phyloP scores from a whole-genome alignment of 1,140 invertebrate genomes.

The Zaprionus ornatus region DNA sequence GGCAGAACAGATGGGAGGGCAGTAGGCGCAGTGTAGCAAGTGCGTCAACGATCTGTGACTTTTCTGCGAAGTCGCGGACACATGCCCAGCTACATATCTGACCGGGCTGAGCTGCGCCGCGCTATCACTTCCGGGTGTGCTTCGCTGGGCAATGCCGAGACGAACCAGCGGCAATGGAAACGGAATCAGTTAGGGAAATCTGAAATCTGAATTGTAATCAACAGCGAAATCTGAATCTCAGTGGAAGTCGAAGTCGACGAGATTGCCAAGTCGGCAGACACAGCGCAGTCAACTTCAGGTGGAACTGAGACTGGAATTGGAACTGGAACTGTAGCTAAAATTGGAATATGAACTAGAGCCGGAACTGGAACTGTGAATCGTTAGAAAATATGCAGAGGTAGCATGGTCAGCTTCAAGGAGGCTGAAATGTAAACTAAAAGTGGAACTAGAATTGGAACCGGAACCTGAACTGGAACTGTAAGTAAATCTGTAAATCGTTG shows the following conservation, averaged over 20 bases:
- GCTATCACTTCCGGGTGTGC: constrained; percentile 54
- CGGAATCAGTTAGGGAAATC: not conserved
- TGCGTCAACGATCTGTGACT: constrained; percentile 30
- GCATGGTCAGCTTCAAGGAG: no score
- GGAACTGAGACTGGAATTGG: not conserved
- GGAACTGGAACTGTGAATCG: not conserved
- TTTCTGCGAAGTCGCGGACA: constrained; percentile 9
- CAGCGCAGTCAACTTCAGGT: not conserved
- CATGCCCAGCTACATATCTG: constrained; percentile 53
- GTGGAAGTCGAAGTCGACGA: not conserved
- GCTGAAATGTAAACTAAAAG: not conserved
- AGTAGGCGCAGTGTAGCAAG: constrained; percentile 6
- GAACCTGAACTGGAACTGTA: not conserved
- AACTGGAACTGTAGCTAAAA: not conserved
- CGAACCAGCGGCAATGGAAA: not conserved
- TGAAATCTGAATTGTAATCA: not conserved
- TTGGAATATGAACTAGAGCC: not conserved
- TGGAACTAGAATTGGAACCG: not conserved
- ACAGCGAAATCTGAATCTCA: not conserved
- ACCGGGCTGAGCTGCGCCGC: not conserved
- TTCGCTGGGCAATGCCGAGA: constrained; percentile 18
- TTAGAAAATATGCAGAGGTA: no score
- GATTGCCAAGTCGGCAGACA: not conserved
- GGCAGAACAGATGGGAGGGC: not conserved
- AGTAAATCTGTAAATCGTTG: not conserved